Conservation (phyloP, 2,888 invertebrate species). For the Leptinotarsa juncta region DNA sequence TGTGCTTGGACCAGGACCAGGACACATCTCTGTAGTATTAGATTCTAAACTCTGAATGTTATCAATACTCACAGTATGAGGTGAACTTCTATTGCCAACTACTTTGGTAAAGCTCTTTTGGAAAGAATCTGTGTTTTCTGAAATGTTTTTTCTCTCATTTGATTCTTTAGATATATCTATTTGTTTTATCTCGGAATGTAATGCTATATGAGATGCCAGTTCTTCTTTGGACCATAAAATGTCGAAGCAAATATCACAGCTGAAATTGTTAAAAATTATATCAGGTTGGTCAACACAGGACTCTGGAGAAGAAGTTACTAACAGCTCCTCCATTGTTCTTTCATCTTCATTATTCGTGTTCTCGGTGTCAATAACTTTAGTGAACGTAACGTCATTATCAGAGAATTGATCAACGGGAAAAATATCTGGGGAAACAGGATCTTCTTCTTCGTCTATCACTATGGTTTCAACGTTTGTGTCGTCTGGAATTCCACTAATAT, state of each 20-base stretch:
- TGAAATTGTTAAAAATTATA: constrained; percentile 1
- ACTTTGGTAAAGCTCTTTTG: background rate
- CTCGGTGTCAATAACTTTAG: background rate
- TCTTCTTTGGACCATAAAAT: constrained; percentile 11
- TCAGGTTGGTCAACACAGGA: background rate
- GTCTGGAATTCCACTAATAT: constrained; percentile 10
- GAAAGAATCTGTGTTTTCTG: background rate
- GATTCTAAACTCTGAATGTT: background rate
- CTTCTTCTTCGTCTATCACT: constrained; percentile 14
- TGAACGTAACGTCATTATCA: background rate
- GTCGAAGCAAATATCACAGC: constrained; percentile 13
- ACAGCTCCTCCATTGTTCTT: background rate
- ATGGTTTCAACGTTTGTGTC: background rate
- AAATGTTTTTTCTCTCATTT: background rate
- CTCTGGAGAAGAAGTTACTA: constrained; percentile 1
- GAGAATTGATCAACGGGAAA: background rate
- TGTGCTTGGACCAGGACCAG: no score
- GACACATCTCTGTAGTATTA: background rate
- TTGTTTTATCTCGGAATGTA: background rate
- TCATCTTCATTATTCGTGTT: background rate
- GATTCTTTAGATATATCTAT: background rate
- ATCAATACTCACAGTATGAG: background rate
- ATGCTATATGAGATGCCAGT: constrained; percentile 3
- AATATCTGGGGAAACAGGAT: constrained; percentile 2
- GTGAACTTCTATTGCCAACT: background rate